Base-by-base conservation (phyloP, 2,113 vertebrate genomes). In the Menidia beryllina region DNA sequence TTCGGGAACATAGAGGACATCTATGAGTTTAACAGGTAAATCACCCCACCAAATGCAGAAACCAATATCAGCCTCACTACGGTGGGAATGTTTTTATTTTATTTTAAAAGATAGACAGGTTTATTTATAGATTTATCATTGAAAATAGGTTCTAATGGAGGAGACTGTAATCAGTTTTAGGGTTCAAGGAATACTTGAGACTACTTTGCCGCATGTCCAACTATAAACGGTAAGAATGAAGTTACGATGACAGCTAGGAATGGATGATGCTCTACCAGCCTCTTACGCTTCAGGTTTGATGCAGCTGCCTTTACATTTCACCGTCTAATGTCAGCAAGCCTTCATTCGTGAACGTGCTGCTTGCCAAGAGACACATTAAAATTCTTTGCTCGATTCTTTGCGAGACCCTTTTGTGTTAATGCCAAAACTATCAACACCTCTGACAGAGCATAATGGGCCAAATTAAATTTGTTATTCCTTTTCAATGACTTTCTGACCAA, bases 1-100 rank as follows among this genome's bases (percentile, higher is more conserved):
- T 99, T 99, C 5, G 97, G 98, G 66, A 99, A 99, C 90, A 98
- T 99, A 23, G 97, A 99, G 82, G 96, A 94, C 88, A 97, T 99
- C 87, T 99, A 99, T 0, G 96, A 95, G 67, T 94, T 99, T 75
- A 98, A 97, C 93, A 98, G 98, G 98, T 98, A 87, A 62, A 74
- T 21, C 15, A 45, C 34, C 43, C 5, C 19, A 11, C 19, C 26
- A 25, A 26, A 36, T 27, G 14, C 8, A 48, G 27, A 38, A 30
- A 41, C 19, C 45, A 3, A 11, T 5, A 47, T 12, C 11, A 3
- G 2, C 19, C 19, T 25, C 0, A 3, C 25, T 30, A 39, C 20
- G 24, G 2, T 27, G 4, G 13, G n/a, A 17, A 26, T 36, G 10
- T 48, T 48, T 47, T 23, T 36, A 24, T 8, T 7, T 34, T 45